Base-by-base conservation (phyloP, 2,888 invertebrate species). In the Phyto melanocephala region DNA sequence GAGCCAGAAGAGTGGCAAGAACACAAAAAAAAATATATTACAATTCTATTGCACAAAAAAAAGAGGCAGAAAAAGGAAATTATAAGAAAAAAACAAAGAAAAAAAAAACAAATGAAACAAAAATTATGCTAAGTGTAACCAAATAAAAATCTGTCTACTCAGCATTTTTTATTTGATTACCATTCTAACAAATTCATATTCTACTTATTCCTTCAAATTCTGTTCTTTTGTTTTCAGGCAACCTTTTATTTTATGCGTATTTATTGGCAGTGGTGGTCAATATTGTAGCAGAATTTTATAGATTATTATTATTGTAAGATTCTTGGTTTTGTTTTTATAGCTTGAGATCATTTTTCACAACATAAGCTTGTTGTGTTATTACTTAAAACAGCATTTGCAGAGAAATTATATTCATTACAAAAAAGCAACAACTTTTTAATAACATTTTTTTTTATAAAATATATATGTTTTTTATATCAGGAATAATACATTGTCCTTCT, bases 81-180 rank as follows among this genome's bases (percentile, higher is more conserved):
- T 58, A 47, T 11, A 47, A 45, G 15, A 15, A 22, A n/a, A 17
- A 62, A 7, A 37, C 6, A 28, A 28, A n/a, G 4, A 28, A 28
- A 28, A 15, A 50, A 71, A 67, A 20, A 13, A 13, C 37, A 80
- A 65, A 50, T 22, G 5, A 35, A 50, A 71, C 50, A 40, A 71
- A 72, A 62, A 45, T 80, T 37, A 63, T 65, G 70, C 50, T 60
- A 56, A 80, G 42, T 76, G 70, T 42, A 70, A 35, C 70, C 35
- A 58, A 75, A 70, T 50, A 75, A 75, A 80, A 75, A 75, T 75
- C 54, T 65, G 76, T 71, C 65, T 80, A 65, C 65, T 70, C 76
- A 80, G 80, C 80, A 35, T 65, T 58, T 15, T 70, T 33, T 70
- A 58, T 70, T 68, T 68, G 62, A 56, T 80, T 75, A 56, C 40